phyloP scores from a whole-genome alignment of 2,797 vertebrate species.

The Propithecus deckenii region DNA sequence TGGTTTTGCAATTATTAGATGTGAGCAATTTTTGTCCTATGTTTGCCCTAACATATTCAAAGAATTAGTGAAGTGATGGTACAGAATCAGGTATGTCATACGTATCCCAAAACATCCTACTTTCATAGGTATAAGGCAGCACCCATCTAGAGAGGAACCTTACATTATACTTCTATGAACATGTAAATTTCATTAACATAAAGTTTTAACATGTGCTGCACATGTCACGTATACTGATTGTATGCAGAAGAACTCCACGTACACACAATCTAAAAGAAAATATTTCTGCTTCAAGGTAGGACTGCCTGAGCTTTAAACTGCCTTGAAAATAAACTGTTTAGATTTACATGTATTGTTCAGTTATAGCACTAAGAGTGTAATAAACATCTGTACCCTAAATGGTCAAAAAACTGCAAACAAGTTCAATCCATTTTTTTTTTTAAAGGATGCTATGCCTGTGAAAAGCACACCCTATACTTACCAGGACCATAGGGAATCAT shows the following conservation, averaged over 20 bases:
- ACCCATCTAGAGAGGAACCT: neutral
- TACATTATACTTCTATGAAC: neutral
- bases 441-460: conserved; percentile 20
- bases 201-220: neutral
- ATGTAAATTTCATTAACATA: neutral
- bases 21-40: neutral
- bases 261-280: neutral
- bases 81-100: neutral
- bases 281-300: neutral
- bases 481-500: neutral
- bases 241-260: neutral
- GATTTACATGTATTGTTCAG: neutral
- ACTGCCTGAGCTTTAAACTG: neutral
- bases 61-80: neutral
- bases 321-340: conserved; percentile 4
- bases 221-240: fast-evolving
- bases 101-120: neutral
- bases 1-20: neutral
- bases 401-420: neutral
- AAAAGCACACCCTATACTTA: conserved; percentile 19
- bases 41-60: neutral
- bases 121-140: neutral
- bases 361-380: conserved; percentile 4
- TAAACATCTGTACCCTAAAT: conserved; percentile 10
- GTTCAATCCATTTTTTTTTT: neutral